These are phyloP conservation scores for Amiota minor DNA, from an alignment of 2,888 invertebrate genomes.

Conservation along the genomic window DNA sequence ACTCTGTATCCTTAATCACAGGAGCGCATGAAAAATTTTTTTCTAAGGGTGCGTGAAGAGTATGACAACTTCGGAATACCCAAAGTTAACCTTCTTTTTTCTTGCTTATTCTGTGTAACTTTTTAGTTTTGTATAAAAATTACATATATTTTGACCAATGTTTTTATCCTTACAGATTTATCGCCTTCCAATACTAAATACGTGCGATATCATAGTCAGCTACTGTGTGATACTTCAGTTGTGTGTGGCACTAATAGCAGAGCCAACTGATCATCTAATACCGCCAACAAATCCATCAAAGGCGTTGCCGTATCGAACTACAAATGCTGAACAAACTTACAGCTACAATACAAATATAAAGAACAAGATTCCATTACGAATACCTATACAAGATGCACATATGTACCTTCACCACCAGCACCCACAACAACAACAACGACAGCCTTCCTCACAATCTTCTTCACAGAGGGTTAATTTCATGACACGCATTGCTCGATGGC, in stretches of 20 bases:
- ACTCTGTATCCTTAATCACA: too few species aligned
- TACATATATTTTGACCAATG: too few species aligned
- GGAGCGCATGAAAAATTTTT: too few species aligned
- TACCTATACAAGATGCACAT: neutral
- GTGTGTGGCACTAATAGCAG: constrained; percentile 37
- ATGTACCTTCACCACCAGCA: neutral
- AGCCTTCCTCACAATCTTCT: constrained; percentile 22
- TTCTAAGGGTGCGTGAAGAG: too few species aligned
- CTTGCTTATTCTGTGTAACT: too few species aligned
- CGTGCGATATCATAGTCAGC: constrained; percentile 36
- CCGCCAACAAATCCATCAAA: constrained; percentile 62
- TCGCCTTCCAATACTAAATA: constrained; percentile 19
- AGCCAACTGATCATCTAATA: constrained; percentile 68
- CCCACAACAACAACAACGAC: constrained; percentile 35
- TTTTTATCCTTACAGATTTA: neutral
- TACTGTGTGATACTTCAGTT: constrained; percentile 34
- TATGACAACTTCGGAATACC: too few species aligned
- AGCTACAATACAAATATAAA: neutral
- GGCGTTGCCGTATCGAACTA: constrained; percentile 35
- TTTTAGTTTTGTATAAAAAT: too few species aligned
- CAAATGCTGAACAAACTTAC: constrained; percentile 13
- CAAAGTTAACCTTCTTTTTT: too few species aligned
- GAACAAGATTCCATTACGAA: neutral
- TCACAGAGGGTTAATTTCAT: constrained; percentile 63
- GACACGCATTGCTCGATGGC: constrained; percentile 73